phyloP scores from a whole-genome alignment of 1,140 invertebrate species.

The Formica selysi region DNA sequence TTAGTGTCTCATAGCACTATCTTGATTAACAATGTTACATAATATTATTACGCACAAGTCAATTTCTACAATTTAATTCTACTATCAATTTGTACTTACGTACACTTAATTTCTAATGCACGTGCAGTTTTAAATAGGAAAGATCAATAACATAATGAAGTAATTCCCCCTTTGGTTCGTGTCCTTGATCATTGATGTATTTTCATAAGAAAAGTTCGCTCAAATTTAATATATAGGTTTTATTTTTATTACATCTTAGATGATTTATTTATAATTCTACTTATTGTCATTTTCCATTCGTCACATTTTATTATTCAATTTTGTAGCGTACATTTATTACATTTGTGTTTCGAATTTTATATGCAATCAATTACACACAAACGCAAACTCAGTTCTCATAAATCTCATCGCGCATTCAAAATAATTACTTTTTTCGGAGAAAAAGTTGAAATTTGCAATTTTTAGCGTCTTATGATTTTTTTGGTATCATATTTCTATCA shows the following conservation, averaged over 20 bases:
- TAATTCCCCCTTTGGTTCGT: not conserved
- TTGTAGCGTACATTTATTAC: not conserved
- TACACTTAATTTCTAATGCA: conserved; percentile 7
- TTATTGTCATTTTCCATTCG: not conserved
- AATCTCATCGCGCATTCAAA: not conserved
- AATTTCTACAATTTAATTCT: no score
- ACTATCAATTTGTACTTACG: no score
- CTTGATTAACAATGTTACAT: conserved; percentile 19
- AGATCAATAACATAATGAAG: conserved; percentile 30
- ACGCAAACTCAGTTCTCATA: not conserved
- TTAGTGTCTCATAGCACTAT: not conserved
- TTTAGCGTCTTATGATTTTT: not conserved
- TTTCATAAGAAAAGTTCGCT: not conserved
- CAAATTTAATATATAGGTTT: not conserved
- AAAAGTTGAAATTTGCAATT: not conserved
- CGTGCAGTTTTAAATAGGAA: not conserved
- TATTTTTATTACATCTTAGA: not conserved
- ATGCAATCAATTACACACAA: not conserved
- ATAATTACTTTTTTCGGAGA: not conserved
- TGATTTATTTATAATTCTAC: not conserved
- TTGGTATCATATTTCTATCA: not conserved
- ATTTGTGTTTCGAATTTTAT: not conserved
- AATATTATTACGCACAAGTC: not conserved
- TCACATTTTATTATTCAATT: not conserved
- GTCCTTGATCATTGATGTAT: conserved; percentile 2